Base-by-base conservation (phyloP, 2,113 vertebrate species). In the Scomber scombrus region DNA sequence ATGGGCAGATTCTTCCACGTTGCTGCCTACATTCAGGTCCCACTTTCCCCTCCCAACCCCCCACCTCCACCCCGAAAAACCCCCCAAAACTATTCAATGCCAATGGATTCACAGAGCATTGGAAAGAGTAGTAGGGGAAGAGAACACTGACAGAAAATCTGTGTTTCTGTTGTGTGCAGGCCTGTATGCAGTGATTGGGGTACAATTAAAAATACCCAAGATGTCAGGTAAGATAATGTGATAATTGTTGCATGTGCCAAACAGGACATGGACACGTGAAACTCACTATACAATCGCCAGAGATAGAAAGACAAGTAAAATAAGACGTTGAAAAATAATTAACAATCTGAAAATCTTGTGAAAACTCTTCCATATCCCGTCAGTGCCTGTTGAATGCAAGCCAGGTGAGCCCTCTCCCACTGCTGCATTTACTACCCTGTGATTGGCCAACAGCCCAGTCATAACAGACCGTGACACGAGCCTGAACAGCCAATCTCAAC, bases 1-100 rank as follows among this genome's bases (percentile, higher is more conserved):
- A 99, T 97, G 96, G 96, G 95, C 97, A 97, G 97, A 99, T 99
- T 99, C 97, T 99, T 99, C 98, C 98, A 99, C 97, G 94, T 97
- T 99, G 96, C 97, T 99, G 97, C 96, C 96, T 98, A 97, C 97
- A 99, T 99, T 99, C 96, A 99, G 93, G 90, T 94, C 94, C 92
- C 94, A 95, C 95, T 85, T 82, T 60, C 83, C 78, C 69, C 76
- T 69, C 79, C 67, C 51, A 65, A 57, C 50, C 76, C 62, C 84
- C 70, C 34, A 46, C 50, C 69, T 61, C 45, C 61, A 43, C 23
- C 49, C 40, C 11, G 1, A 71, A 80, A 71, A 81, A 81, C 34
- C 6, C 34, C 34, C 34, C 34, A 82, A 90, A 90, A 85, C 96
- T 97, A 96, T 98, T 98, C 96, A 98, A 95, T 95, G 96, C 95